These are phyloP conservation scores for Miltochrista miniata DNA, from an alignment of 2,888 invertebrate species.

Conservation along the genomic window DNA sequence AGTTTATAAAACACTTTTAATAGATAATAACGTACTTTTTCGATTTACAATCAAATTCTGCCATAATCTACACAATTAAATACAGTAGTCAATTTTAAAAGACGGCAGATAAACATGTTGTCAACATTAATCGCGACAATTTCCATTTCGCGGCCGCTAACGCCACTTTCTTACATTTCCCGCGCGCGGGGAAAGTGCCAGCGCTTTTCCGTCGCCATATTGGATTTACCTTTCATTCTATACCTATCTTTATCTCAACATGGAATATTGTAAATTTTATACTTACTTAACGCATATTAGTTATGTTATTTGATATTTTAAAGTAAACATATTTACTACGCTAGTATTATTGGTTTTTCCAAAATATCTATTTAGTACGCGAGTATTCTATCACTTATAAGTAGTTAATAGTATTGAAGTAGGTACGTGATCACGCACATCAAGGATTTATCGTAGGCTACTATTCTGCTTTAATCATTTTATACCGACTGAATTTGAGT, in stretches of 20 bases:
- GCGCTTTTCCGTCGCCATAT: slow-evolving; percentile 82
- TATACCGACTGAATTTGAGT: too few species aligned
- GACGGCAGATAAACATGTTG: slow-evolving; percentile 61
- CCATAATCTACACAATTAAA: not conserved
- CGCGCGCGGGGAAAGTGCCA: slow-evolving; percentile 78
- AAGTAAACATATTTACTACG: too few species aligned
- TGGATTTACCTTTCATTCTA: slow-evolving; percentile 46
- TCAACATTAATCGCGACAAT: slow-evolving; percentile 72
- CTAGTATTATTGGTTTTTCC: too few species aligned
- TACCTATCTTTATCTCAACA: slow-evolving; percentile 17
- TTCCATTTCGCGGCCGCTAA: slow-evolving; percentile 74
- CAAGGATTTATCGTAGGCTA: slow-evolving; percentile 38
- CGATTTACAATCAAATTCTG: not conserved
- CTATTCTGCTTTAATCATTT: slow-evolving; percentile 4
- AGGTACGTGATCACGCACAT: slow-evolving; percentile 40
- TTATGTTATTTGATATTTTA: too few species aligned
- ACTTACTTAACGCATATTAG: too few species aligned
- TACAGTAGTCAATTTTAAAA: slow-evolving; percentile 51
- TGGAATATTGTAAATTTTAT: not conserved
- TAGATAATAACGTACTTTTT: not conserved
- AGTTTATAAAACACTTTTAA: too few species aligned
- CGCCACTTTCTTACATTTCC: slow-evolving; percentile 80
- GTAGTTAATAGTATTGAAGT: slow-evolving; percentile 12
- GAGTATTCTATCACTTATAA: slow-evolving; percentile 20
- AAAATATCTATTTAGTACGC: not conserved